A percentile compares a stretch with the other conserved stretches of the same genome.
Conservation (phyloP, 2,888 invertebrate genomes). For the Microdon myrmicae region DNA sequence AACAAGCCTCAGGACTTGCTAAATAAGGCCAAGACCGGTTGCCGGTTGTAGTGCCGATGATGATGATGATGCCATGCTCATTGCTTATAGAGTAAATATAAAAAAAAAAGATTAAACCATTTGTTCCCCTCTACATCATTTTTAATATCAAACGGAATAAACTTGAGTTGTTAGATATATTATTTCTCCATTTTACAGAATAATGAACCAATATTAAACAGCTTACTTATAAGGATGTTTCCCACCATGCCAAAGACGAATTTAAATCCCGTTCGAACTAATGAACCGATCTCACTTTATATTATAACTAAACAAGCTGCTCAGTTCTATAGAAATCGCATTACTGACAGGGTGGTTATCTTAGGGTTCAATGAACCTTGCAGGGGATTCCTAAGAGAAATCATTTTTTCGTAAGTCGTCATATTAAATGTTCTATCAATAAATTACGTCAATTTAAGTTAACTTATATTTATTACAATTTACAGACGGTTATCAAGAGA, state of each 20-base stretch:
- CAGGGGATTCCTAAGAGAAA: conserved; percentile 57
- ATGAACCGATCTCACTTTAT: conserved; percentile 28
- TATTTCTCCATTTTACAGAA: conserved; percentile 10
- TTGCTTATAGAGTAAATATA: too few species aligned
- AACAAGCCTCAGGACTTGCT: too few species aligned
- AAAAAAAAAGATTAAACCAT: too few species aligned
- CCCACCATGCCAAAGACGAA: conserved; percentile 22
- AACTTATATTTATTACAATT: too few species aligned
- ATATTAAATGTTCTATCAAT: too few species aligned
- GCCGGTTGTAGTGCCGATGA: too few species aligned
- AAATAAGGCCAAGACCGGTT: too few species aligned
- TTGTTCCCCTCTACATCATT: too few species aligned
- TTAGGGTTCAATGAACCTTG: conserved; percentile 58
- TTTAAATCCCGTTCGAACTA: not conserved
- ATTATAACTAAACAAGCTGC: conserved; percentile 5
- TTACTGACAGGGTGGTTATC: conserved; percentile 42
- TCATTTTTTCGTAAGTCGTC: conserved; percentile 56
- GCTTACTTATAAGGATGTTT: conserved; percentile 27
- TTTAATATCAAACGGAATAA: not conserved
- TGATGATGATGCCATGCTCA: too few species aligned
- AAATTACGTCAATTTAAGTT: too few species aligned
- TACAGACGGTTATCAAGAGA: too few species aligned
- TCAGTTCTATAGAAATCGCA: conserved; percentile 7
- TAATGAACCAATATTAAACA: conserved; percentile 19
- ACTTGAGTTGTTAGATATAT: not conserved